Evolutionary conservation across 2,113 vertebrate species (phyloP), one percentile per base, ranked within the genome.

Genomic region (Nothobranchius furzeri): DNA sequence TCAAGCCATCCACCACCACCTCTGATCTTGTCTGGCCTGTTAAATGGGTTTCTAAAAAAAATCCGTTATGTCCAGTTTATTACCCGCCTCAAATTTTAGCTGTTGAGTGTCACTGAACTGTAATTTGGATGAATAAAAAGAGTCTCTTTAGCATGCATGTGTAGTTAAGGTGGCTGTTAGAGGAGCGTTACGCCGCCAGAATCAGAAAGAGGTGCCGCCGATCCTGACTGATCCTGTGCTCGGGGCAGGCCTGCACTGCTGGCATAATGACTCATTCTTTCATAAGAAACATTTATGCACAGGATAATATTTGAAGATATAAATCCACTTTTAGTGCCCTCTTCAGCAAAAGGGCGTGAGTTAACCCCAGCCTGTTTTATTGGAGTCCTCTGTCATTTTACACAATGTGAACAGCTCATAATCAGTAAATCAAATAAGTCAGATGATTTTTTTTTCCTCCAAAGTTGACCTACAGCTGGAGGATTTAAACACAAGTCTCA

Each of bases 71-170:
- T 86, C 83, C 61, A 75, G 63, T 71, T 81, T 73, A 77, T 83
- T 81, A 57, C 61, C 65, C 45, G 45, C 58, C 40, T 59, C 68
- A 63, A 66, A 70, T 82, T 58, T 75, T 69, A 85, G 76, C 78
- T 1, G 42, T 60, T 59, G 52, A 64, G 65, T 75, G 68, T 47
- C 66, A 70, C 61, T 53, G 70, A 69, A 68, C 57, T 51, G 73
- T 70, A 43, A 81, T 77, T 74, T 77, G 59, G 66, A 61, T 82
- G 68, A 82, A 87, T 75, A 78, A 65, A 40, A 81, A 63, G 36
- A 64, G 37, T 60, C 81, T 81, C 57, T 78, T 88, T 82, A 73
- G 81, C 77, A 89, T 87, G 65, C 85, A 83, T 82, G 61, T 71
- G 73, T 82, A 54, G 70, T 78, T 61, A 69, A 43, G 37, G 49